Evolutionary conservation across 2,113 vertebrate genomes (phyloP), one percentile per base, ranked within the genome.

Genomic region (Periophthalmus modestus): DNA sequence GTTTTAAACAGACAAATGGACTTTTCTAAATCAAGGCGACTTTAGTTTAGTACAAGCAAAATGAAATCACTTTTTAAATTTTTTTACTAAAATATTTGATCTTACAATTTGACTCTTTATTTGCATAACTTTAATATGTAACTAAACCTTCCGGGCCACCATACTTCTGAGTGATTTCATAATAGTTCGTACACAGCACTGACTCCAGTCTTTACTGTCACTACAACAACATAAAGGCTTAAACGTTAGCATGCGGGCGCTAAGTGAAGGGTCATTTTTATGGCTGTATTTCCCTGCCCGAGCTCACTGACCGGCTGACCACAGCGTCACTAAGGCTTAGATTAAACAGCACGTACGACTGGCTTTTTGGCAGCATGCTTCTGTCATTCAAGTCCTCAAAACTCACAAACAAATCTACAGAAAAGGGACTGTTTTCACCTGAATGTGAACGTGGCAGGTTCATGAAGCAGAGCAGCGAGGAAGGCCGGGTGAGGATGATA

Each of bases 251-350:
- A 86, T 86, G 86, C 83, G 75, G 84, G 70, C 78, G 39, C 39
- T 72, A 68, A 75, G 68, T 81, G 55, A 68, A 81, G 77, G 67
- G 24, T 36, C 50, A 54, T 54, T 74, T 81, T 7, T 88, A 92
- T 92, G 89, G 91, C 91, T 92, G 89, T 90, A 78, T 80, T 90
- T 90, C 87, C 87, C 85, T 88, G 90, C 85, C 87, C 80, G 73
- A 83, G 81, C 73, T 72, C 61, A 21, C 7, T 55, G 52, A 85
- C 83, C 78, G 28, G 47, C 74, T 50, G 54, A 69, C 82, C 9
- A 9, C 61, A 39, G 57, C 65, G 79, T 46, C 12, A 73, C 43
- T 79, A 81, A 82, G 82, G 82, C 75, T 67, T 10, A 63, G 73
- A 79, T 72, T 66, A 85, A 86, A 87, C 77, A 77, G 80, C 83